Conservation (phyloP, 2,888 invertebrate species). For the Scelioninae gen. 1 region DNA sequence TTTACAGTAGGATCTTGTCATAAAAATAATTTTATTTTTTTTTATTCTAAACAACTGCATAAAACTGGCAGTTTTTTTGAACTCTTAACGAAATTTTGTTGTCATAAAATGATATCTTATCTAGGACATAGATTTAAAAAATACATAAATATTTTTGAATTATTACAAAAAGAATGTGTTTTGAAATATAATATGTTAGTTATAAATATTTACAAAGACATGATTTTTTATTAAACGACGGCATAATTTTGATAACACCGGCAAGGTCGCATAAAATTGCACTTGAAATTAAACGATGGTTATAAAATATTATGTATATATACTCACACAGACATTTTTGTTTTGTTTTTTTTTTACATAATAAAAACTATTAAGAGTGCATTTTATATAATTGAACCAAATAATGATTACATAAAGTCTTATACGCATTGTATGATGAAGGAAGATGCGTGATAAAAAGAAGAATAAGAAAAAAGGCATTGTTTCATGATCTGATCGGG, state of each 20-base stretch:
- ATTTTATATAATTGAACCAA: conserved; percentile 34
- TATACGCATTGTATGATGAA: background rate
- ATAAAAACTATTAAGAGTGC: conserved; percentile 31
- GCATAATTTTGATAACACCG: background rate
- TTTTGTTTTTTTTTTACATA: conserved; percentile 44
- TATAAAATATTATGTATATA: conserved; percentile 11
- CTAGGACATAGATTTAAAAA: no score
- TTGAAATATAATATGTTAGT: background rate
- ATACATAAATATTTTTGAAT: no score
- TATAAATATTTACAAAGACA: no score
- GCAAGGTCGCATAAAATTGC: conserved; percentile 5
- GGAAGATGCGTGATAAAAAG: background rate
- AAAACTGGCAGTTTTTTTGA: no score
- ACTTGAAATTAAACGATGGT: background rate
- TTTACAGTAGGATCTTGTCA: no score
- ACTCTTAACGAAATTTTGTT: no score
- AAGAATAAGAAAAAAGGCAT: no score
- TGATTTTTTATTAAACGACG: background rate
- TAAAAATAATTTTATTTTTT: no score
- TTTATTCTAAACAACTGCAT: no score
- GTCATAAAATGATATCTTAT: no score
- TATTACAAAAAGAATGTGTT: background rate
- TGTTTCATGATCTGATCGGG: no score
- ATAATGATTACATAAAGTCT: conserved; percentile 35
- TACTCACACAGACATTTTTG: background rate